A percentile compares a stretch with the other conserved stretches of the same genome.
These are phyloP conservation scores for human DNA, from an alignment of 2,113 vertebrate genomes.

Conservation along the genomic window GRCh38 chr6:109864501-109865000, in stretches of 20 bases:
- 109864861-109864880: not conserved
- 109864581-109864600: not conserved
- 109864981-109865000: not conserved
- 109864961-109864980: not conserved
- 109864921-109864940: not conserved
- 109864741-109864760: not conserved
- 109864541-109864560: constrained; percentile 58
- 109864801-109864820: not conserved
- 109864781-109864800: not conserved
- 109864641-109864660: not conserved
- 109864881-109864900: not conserved
- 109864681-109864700: not conserved
- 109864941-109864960: not conserved
- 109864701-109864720: not conserved
- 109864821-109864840: not conserved
- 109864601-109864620: not conserved
- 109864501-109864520: constrained; percentile 52
- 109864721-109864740: not conserved
- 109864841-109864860: not conserved
- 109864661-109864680: not conserved
- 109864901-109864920: not conserved
- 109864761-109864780: not conserved
- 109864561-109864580: constrained; percentile 8
- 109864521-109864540: constrained; percentile 28
- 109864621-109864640: not conserved